A percentile compares a stretch with the other conserved stretches of the same genome.
Evolutionary conservation across 1,140 invertebrate species (phyloP).

Genomic region (Drosophila busckii): DNA sequence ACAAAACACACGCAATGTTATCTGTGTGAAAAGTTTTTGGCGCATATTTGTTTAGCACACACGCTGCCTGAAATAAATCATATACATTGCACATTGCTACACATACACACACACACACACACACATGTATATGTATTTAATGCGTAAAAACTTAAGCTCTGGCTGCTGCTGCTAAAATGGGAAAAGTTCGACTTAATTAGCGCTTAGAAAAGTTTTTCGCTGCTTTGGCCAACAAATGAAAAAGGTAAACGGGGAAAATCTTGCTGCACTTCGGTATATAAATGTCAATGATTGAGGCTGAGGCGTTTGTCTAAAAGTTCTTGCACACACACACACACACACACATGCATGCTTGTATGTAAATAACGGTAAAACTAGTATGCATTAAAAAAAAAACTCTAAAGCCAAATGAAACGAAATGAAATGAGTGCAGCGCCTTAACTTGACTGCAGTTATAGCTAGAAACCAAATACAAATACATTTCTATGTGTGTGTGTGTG

Average conservation of each 20-base stretch:
- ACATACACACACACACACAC: background rate
- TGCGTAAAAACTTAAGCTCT: background rate
- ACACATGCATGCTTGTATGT: background rate
- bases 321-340: background rate
- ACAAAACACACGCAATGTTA: too few species aligned
- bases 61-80: conserved; percentile 60
- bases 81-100: conserved; percentile 36
- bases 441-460: too few species aligned
- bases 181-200: conserved; percentile 65
- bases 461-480: background rate
- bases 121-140: background rate
- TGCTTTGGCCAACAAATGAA: background rate
- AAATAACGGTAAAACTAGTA: too few species aligned
- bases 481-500: background rate
- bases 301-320: too few species aligned
- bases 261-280: conserved; percentile 19
- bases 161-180: conserved; percentile 35
- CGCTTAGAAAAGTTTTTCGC: conserved; percentile 25
- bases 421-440: too few species aligned
- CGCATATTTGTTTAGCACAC: conserved; percentile 61
- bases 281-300: conserved; percentile 35
- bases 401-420: too few species aligned
- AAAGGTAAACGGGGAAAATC: too few species aligned
- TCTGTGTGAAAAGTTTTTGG: conserved; percentile 38
- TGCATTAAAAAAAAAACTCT: too few species aligned